Conservation (phyloP, 1,140 invertebrate species). For the Bombus balteatus region DNA sequence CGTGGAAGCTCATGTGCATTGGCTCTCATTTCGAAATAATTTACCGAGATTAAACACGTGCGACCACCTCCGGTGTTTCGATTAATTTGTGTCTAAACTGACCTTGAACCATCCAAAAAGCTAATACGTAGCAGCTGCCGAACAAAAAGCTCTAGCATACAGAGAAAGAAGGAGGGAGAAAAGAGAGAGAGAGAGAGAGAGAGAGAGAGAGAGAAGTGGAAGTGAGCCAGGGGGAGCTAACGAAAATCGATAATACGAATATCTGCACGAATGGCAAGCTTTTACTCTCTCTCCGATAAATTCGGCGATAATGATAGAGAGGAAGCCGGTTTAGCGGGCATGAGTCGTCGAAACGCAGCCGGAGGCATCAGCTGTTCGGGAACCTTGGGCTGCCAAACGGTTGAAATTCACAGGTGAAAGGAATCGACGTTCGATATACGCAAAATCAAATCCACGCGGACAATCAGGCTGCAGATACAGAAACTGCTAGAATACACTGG, state of each 20-base stretch:
- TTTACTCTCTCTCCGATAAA: conserved; percentile 28
- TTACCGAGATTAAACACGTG: not conserved
- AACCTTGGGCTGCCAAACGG: conserved; percentile 45
- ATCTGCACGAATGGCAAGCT: conserved; percentile 41
- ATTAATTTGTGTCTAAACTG: conserved; percentile 28
- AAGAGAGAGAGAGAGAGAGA: not conserved
- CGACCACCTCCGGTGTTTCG: not conserved
- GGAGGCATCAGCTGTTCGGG: conserved; percentile 12
- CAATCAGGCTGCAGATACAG: not conserved
- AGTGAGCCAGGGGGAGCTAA: conserved; percentile 15
- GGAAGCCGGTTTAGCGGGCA: too few relatives aligned
- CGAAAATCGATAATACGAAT: conserved; percentile 35
- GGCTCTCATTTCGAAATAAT: not conserved
- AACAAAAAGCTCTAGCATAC: conserved; percentile 13
- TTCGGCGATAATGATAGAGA: conserved; percentile 39
- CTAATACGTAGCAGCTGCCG: not conserved
- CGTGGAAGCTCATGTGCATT: too few relatives aligned
- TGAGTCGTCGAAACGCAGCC: conserved; percentile 14
- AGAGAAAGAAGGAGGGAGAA: not conserved
- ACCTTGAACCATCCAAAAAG: not conserved
- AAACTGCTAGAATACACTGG: not conserved
- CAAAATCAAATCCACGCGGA: conserved; percentile 25
- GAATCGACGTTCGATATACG: conserved; percentile 54
- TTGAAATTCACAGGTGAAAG: conserved; percentile 44
- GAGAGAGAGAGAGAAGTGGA: not conserved